These are phyloP conservation scores for Prunella fulvescens DNA, from an alignment of 2,113 vertebrate species.

Conservation along the genomic window DNA sequence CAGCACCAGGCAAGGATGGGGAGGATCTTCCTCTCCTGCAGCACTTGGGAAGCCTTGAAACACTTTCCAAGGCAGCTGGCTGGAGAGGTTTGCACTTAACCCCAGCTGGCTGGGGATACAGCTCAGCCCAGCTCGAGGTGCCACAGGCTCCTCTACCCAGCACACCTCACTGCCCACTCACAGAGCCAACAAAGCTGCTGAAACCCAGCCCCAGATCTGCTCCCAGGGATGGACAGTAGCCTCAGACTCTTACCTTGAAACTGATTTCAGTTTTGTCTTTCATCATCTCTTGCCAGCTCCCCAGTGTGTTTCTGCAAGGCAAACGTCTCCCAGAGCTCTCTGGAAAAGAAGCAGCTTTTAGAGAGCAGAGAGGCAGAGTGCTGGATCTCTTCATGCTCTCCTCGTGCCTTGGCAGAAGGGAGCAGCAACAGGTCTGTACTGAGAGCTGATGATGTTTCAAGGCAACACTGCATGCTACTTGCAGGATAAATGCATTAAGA, in stretches of 20 bases:
- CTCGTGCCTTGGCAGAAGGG: neutral
- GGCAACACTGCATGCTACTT: neutral
- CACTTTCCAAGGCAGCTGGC: neutral
- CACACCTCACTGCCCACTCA: neutral
- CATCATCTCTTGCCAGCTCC: neutral
- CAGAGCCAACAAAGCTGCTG: neutral
- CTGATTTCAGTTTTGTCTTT: neutral
- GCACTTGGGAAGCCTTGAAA: neutral
- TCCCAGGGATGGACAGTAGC: neutral
- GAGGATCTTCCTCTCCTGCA: neutral
- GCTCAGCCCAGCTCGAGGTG: neutral
- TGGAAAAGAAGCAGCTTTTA: neutral
- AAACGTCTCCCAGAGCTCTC: neutral
- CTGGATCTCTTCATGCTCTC: neutral
- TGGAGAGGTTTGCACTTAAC: neutral
- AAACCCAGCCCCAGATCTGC: neutral
- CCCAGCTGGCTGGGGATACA: neutral
- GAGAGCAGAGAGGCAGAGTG: neutral
- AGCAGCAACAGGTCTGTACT: neutral
- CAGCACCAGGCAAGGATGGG: neutral
- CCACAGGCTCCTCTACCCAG: neutral
- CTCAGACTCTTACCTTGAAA: neutral
- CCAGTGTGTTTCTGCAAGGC: fast-evolving
- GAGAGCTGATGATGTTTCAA: neutral
- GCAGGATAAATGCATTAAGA: neutral